Base-by-base conservation (phyloP, 2,888 invertebrate species). In the Antheraea yamamai region DNA sequence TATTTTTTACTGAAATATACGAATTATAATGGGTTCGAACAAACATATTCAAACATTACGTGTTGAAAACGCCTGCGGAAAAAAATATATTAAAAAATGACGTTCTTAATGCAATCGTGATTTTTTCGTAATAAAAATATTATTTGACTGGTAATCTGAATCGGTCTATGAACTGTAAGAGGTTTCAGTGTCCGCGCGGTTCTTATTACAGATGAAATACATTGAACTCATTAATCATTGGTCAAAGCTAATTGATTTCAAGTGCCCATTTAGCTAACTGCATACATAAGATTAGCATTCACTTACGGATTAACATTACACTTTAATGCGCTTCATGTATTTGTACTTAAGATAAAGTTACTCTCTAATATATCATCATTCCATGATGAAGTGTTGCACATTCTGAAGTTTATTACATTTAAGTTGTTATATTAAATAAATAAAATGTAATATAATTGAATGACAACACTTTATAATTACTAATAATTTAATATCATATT, bases 161-260 rank as follows among this genome's bases (percentile, higher is more conserved):
- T 2, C 10, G 14, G 64, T 66, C 64, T 66, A 30, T 3, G 64
- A 66, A 30, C 64, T 16, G 64, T 66, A 16, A 66, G 30, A 66
- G 26, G 64, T 66, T 66, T 30, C 16, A 39, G 39, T 39, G 35
- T 35, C 30, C 35, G 18, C 12, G 68, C 18, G 18, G 35, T 39
- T 70, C 39, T 75, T 77, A 78, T 77, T 81, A 73, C 75, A 76
- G 75, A 77, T 83, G 83, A 81, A 86, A 85, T 84, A 83, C 84
- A 87, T 82, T 85, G 81, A 81, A 79, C 78, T 79, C 81, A 81
- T 84, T 83, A 81, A 83, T 86, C 85, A 83, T 83, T 84, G 82
- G 81, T 66, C 47, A 52, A 81, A 86, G 82, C 87, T 89, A 88
- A 93, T 90, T 90, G 88, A 86, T 87, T 90, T 92, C 89, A 89